Conservation (phyloP, 2,888 invertebrate species). For the Drosophila tripunctata region DNA sequence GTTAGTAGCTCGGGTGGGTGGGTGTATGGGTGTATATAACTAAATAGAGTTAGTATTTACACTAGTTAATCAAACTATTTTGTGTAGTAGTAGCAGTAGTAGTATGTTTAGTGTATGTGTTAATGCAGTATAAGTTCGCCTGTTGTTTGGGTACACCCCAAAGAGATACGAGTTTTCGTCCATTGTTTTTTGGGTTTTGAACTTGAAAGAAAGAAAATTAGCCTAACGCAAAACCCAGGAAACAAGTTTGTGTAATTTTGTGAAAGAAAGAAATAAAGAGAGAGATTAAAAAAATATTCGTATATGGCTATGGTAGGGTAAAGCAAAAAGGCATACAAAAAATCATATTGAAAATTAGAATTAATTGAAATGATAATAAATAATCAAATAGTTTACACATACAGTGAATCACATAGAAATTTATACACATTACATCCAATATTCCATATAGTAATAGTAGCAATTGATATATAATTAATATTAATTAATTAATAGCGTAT, state of each 20-base stretch:
- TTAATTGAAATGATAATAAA: slow-evolving; percentile 15
- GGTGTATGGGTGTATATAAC: background rate
- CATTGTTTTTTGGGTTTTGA: slow-evolving; percentile 5
- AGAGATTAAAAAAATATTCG: slow-evolving; percentile 3
- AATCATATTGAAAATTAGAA: slow-evolving; percentile 23
- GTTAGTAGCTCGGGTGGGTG: background rate
- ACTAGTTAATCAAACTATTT: slow-evolving; percentile 15
- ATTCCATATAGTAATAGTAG: slow-evolving; percentile 72
- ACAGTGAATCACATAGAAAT: slow-evolving; percentile 84
- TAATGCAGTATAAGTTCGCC: slow-evolving; percentile 11
- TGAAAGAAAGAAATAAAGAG: slow-evolving; percentile 29
- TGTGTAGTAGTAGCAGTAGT: too few relatives aligned
- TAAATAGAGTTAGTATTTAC: slow-evolving; percentile 14
- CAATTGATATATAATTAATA: slow-evolving; percentile 68
- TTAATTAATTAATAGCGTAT: slow-evolving; percentile 63
- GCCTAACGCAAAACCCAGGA: slow-evolving; percentile 28
- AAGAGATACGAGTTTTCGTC: slow-evolving; percentile 3
- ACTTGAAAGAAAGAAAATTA: slow-evolving; percentile 16
- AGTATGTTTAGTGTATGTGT: slow-evolving; percentile 19
- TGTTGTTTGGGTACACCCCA: background rate
- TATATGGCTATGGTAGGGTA: slow-evolving; percentile 33
- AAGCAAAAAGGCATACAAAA: slow-evolving; percentile 39
- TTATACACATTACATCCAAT: slow-evolving; percentile 83
- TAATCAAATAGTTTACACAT: slow-evolving; percentile 70
- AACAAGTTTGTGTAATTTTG: slow-evolving; percentile 36